Evolutionary conservation across 2,888 invertebrate species (phyloP), one percentile per base, ranked within the genome.

Genomic region (Macaria notata): DNA sequence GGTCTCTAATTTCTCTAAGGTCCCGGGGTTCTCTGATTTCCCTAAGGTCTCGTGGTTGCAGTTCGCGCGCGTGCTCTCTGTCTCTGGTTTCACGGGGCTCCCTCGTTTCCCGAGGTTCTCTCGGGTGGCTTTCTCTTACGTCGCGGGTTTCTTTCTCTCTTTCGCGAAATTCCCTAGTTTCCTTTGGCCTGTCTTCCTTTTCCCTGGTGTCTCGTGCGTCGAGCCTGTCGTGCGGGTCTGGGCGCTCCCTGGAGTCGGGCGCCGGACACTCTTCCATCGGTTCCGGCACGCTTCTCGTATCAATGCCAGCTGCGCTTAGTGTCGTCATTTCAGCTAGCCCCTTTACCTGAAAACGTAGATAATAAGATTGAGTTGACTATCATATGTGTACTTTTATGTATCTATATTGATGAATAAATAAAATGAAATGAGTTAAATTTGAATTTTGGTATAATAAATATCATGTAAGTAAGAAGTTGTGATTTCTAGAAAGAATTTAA

Each of bases 251-350:
- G 43, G 73, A 70, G 61, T 88, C 87, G 69, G 81, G 82, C 49
- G 81, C 69, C 72, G 82, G 86, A 70, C 88, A 85, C 77, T 90
- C 89, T 72, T 90, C 91, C 91, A 91, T 91, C 72, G 88, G 86
- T 81, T 90, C 91, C 78, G 85, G 75, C 66, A 88, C 88, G 77
- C 80, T 88, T 78, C 85, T 85, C 69, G 81, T 79, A 70, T 85
- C 89, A 72, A 93, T 92, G 78, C 93, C 87, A 71, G 93, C 93
- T 71, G 94, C 93, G 79, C 94, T 95, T 84, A 96, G 92, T 84
- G 96, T 96, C 82, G 97, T 97, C 96, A 97, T 97, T 92, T 97
- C 97, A 89, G 97, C 97, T 81, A 98, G 93, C 79, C 97, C 97
- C 92, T 97, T 97, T 64, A 97, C 93, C 94, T 94, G 72, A 3